These are phyloP conservation scores for Drosophila cognata DNA, from an alignment of 2,888 invertebrate genomes.

Conservation along the genomic window DNA sequence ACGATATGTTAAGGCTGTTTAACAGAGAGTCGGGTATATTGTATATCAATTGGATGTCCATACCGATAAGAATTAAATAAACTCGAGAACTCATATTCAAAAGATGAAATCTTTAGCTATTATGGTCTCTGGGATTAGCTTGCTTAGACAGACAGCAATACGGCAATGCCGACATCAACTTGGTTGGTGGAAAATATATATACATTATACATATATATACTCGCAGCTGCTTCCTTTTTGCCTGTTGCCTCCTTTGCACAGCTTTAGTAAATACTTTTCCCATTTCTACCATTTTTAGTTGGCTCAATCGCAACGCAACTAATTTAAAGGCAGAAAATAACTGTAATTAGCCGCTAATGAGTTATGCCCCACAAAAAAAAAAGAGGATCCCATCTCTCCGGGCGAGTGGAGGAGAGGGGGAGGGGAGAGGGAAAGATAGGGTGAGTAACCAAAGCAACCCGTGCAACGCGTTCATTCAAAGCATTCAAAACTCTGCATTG, in stretches of 20 bases:
- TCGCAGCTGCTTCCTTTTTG: not conserved
- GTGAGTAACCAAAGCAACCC: constrained; percentile 23
- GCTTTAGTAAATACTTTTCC: not conserved
- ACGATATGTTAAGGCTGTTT: too few relatives aligned
- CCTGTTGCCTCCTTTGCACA: not conserved
- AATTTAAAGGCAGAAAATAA: constrained; percentile 61
- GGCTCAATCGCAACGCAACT: constrained; percentile 25
- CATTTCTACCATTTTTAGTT: constrained; percentile 19
- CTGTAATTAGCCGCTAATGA: constrained; percentile 69
- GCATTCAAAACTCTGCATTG: not conserved
- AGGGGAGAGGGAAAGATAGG: not conserved
- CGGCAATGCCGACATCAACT: not conserved
- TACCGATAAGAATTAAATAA: not conserved
- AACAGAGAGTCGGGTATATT: too few relatives aligned
- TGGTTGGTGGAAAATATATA: not conserved
- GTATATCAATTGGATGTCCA: too few relatives aligned
- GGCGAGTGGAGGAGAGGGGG: not conserved
- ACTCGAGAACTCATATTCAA: not conserved
- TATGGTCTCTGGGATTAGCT: not conserved
- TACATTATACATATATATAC: not conserved
- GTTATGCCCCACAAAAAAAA: constrained; percentile 45
- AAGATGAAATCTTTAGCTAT: not conserved
- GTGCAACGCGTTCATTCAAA: constrained; percentile 1
- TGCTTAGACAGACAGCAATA: not conserved
- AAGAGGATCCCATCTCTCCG: not conserved